Base-by-base conservation (phyloP, 2,888 invertebrate species). In the Drosophila robusta region DNA sequence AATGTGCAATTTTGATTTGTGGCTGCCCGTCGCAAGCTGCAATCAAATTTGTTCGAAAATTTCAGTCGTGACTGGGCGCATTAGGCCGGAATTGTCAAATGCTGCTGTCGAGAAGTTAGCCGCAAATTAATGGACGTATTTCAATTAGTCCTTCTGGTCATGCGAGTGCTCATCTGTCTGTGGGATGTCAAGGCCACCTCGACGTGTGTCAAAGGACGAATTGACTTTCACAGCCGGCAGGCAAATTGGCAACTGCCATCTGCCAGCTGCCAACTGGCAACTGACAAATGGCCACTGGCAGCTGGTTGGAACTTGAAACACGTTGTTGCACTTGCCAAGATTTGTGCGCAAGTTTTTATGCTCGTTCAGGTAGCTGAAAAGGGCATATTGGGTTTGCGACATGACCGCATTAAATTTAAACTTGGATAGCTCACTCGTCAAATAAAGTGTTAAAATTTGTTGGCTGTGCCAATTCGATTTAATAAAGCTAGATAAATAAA, bases 51-150 rank as follows among this genome's bases (percentile, higher is more conserved):
- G 22, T 16, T 49, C 49, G 8, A 49, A 42, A 24, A 51, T 54
- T 41, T 24, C 18, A 56, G 26, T 42, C 24, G 42, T 44, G 44
- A 18, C 42, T 44, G 57, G 51, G 24, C 47, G 51, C 69, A 26
- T 51, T 36, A 22, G 41, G 22, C 44, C 36, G 46, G 39, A 56
- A 61, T 47, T 64, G 54, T 32, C 42, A 60, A 49, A 65, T 64
- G 57, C 26, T 22, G 18, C 52, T 50, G 42, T 54, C 52, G 47
- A 34, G 32, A 49, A 44, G 52, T 44, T 22, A 26, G 50, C 71
- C 57, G 73, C 67, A 77, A 77, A 79, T 75, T 71, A 67, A 66
- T 64, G 46, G 47, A 58, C 60, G 39, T 70, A 70, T 74, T 78
- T 70, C 78, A 78, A 78, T 78, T 78, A 75, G 51, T 18, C 14